Conservation (phyloP, 2,797 vertebrate species). For the Anableps anableps region DNA sequence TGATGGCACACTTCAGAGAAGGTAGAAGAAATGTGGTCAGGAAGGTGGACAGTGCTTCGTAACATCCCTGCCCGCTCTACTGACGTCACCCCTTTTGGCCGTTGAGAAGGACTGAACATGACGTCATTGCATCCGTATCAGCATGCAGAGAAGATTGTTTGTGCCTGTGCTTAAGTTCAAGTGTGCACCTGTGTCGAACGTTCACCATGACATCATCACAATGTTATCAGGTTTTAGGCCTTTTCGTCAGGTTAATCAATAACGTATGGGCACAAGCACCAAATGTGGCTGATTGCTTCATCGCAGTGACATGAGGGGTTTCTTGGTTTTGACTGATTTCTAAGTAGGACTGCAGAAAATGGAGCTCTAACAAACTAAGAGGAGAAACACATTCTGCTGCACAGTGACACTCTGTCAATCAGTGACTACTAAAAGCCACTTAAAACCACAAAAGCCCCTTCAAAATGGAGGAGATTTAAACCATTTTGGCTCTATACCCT, state of each 20-base stretch:
- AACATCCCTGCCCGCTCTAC: conserved; percentile 51
- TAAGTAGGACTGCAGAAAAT: conserved; percentile 55
- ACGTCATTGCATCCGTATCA: conserved; percentile 76
- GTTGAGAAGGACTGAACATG: conserved; percentile 69
- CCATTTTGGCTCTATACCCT: conserved; percentile 75
- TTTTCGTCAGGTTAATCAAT: conserved; percentile 48
- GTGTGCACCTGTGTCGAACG: conserved; percentile 46
- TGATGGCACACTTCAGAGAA: conserved; percentile 2
- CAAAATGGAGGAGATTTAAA: conserved; percentile 77
- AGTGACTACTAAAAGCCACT: conserved; percentile 55
- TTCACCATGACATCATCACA: conserved; percentile 47
- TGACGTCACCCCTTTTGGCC: conserved; percentile 71
- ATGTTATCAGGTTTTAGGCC: conserved; percentile 27
- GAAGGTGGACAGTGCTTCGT: conserved; percentile 46
- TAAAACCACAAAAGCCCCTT: conserved; percentile 66
- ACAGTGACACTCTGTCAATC: conserved; percentile 62
- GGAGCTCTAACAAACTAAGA: conserved; percentile 36
- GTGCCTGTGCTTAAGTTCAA: conserved; percentile 35
- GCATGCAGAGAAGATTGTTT: conserved; percentile 58
- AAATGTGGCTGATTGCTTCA: conserved; percentile 62
- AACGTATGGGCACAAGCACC: conserved; percentile 43
- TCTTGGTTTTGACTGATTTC: conserved; percentile 57
- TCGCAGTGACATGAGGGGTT: conserved; percentile 46
- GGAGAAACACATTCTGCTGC: conserved; percentile 25
- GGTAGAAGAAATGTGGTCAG: conserved; percentile 8